Evolutionary conservation across 2,797 vertebrate genomes (phyloP).

Genomic region (Lerista edwardsae): DNA sequence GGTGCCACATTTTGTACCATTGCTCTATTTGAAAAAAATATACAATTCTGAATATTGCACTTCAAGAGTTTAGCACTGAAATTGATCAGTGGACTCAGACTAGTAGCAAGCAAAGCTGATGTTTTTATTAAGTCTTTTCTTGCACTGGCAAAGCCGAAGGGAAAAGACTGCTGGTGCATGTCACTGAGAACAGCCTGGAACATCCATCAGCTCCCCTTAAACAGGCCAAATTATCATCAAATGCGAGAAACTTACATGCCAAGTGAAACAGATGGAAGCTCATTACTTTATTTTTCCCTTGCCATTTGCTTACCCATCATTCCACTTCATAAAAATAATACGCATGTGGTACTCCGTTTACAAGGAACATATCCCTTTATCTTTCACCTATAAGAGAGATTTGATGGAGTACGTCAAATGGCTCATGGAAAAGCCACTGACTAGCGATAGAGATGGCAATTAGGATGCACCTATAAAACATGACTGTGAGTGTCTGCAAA

Average conservation of each 20-base stretch:
- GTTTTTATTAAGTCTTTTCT: constrained; percentile 61
- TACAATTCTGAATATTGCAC: neutral
- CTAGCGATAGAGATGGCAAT: constrained; percentile 21
- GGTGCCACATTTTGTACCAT: constrained; percentile 67
- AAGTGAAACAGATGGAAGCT: constrained; percentile 47
- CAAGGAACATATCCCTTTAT: constrained; percentile 34
- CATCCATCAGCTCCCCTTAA: constrained; percentile 68
- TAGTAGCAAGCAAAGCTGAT: constrained; percentile 53
- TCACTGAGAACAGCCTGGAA: constrained; percentile 62
- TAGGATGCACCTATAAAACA: constrained; percentile 10
- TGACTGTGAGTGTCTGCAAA: constrained; percentile 24
- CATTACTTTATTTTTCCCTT: constrained; percentile 49
- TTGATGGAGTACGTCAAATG: constrained; percentile 36
- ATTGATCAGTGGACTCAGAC: constrained; percentile 57
- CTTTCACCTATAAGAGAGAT: constrained; percentile 25
- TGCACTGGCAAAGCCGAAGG: constrained; percentile 63
- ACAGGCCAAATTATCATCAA: constrained; percentile 58
- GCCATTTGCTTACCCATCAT: constrained; percentile 41
- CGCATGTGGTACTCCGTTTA: constrained; percentile 28
- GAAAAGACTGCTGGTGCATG: constrained; percentile 60
- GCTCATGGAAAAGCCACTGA: constrained; percentile 28
- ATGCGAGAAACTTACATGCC: constrained; percentile 47
- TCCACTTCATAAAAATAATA: constrained; percentile 44
- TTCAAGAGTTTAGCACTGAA: constrained; percentile 46
- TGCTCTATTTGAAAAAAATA: constrained; percentile 60